Conservation (phyloP, 2,797 vertebrate species). For the Oreochromis grahami region DNA sequence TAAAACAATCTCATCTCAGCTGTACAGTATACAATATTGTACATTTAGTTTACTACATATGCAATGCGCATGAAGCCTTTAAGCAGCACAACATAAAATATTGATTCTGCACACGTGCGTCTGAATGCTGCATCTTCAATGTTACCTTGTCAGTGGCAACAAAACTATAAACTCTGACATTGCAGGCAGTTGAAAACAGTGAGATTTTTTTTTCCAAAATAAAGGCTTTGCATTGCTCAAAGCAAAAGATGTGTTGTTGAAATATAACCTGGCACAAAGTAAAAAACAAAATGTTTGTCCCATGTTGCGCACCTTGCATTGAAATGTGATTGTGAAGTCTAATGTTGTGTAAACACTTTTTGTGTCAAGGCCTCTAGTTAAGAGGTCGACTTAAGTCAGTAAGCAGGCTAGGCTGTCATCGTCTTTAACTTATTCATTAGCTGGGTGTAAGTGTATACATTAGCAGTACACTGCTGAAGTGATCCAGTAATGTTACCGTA, state of each 20-base stretch:
- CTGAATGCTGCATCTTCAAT: slow-evolving; percentile 4
- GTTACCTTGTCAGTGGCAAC: slow-evolving; percentile 7
- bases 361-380: slow-evolving; percentile 8
- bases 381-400: slow-evolving; percentile 14
- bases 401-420: slow-evolving; percentile 20
- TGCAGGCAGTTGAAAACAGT: neutral
- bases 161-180: neutral
- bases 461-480: slow-evolving; percentile 22
- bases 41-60: slow-evolving; percentile 5
- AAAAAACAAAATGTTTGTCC: slow-evolving; percentile 8
- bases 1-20: neutral
- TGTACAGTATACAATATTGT: slow-evolving; percentile 10
- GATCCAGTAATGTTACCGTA: slow-evolving; percentile 17
- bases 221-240: slow-evolving; percentile 1
- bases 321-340: slow-evolving; percentile 39
- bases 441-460: slow-evolving; percentile 50
- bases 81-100: neutral
- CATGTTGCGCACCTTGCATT: slow-evolving; percentile 30
- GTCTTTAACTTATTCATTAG: slow-evolving; percentile 60
- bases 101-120: neutral
- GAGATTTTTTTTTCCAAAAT: neutral
- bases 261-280: slow-evolving; percentile 37
- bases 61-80: slow-evolving; percentile 35
- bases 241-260: neutral
- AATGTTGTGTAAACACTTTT: slow-evolving; percentile 20